Base-by-base conservation (phyloP, 2,113 vertebrate genomes). In the Pseudopodoces humilis region DNA sequence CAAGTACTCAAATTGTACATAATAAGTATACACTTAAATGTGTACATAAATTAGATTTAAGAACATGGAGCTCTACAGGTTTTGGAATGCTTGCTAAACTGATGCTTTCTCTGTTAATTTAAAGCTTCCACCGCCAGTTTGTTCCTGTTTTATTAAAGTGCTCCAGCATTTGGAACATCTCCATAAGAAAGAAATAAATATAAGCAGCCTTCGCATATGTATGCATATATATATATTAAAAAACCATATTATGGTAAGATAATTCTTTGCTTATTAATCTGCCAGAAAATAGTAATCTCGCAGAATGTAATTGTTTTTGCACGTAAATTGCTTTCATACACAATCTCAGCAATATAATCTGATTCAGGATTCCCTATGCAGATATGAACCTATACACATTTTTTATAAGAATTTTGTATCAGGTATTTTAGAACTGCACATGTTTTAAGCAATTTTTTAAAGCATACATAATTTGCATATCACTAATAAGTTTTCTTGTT, bases 81-180 rank as follows among this genome's bases (percentile, higher is more conserved):
- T 81, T 83, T 93, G 37, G 50, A 86, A 81, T 53, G 52, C 63
- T 89, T 81, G 21, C 91, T 95, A 91, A 97, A 69, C 37, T 86
- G 74, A 68, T 90, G 27, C 79, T 92, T 80, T 74, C 50, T 68
- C 86, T 93, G 35, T 83, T 95, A 94, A 95, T 91, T 95, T 90
- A 93, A 94, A 93, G 63, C 47, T 96, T 53, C 56, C 47, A 27
- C 22, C 92, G 59, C 63, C 52, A 87, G 52, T 74, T 83, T 55
- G 47, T 55, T 70, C 21, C 37, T 67, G 37, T 93, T 95, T 94
- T 75, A 75, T 94, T 94, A 52, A 88, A 94, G 37, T 85, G 27
- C 47, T 96, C 24, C 35, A 55, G 33, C 30, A 27, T 62, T 39
- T 94, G 70, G 85, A 94, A 75, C 6, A 8, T 68, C 47, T 89